These are phyloP conservation scores for Cephus pulcher DNA, from an alignment of 2,888 invertebrate species.

Conservation along the genomic window DNA sequence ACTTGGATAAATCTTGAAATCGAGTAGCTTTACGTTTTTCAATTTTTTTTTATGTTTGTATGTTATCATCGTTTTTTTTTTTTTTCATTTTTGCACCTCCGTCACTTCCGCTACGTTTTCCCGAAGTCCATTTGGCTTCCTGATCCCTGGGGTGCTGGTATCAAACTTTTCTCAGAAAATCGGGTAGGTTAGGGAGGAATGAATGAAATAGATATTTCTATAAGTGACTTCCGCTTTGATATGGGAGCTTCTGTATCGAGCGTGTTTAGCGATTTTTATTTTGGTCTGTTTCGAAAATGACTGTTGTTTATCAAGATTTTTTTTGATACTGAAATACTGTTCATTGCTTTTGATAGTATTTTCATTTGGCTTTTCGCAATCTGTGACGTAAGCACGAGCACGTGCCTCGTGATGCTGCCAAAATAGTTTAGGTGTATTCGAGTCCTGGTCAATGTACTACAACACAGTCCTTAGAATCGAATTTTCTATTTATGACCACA, in stretches of 20 bases:
- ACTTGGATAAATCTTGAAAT: background rate
- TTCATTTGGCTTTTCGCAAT: slow-evolving; percentile 15
- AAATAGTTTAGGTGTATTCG: slow-evolving; percentile 2
- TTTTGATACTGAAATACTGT: background rate
- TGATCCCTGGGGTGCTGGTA: background rate
- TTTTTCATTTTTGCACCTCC: background rate
- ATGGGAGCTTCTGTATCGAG: background rate
- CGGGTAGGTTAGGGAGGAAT: background rate
- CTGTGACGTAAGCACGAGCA: slow-evolving; percentile 11
- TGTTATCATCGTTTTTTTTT: no score
- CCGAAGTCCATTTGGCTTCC: background rate
- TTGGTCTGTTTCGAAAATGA: background rate
- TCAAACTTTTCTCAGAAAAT: background rate
- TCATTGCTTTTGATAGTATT: background rate
- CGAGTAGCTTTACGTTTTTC: background rate
- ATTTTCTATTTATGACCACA: background rate
- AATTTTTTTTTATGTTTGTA: background rate
- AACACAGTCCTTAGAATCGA: background rate
- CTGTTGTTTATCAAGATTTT: background rate
- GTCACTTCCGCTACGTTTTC: background rate
- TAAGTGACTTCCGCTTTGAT: background rate
- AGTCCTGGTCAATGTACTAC: slow-evolving; percentile 3
- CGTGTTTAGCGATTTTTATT: background rate
- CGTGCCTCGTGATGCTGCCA: background rate
- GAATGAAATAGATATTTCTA: background rate